These are phyloP conservation scores for Boleophthalmus pectinirostris DNA, from an alignment of 2,113 vertebrate genomes.

Conservation along the genomic window DNA sequence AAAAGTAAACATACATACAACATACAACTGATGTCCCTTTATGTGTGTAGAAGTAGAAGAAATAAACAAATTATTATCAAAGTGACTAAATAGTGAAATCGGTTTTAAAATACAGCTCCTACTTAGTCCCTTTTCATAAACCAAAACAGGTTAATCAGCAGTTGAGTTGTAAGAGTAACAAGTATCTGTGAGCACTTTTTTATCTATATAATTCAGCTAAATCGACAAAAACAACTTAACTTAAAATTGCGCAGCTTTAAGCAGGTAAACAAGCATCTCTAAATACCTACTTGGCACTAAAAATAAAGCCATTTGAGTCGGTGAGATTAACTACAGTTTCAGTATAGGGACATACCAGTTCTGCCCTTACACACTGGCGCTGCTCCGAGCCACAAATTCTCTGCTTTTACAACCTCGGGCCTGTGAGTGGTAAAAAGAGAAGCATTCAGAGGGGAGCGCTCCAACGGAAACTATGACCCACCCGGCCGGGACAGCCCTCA, in stretches of 20 bases:
- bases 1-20: too few species aligned
- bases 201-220: background rate
- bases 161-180: background rate
- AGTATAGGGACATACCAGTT: slow-evolving; percentile 26
- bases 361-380: slow-evolving; percentile 26
- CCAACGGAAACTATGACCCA: slow-evolving; percentile 61
- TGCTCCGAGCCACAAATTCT: slow-evolving; percentile 29
- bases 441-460: slow-evolving; percentile 58
- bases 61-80: too few species aligned
- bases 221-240: background rate
- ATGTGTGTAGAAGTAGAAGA: too few species aligned
- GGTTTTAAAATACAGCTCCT: background rate
- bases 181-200: background rate
- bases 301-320: slow-evolving; percentile 10
- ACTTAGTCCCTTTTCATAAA: background rate
- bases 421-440: slow-evolving; percentile 46
- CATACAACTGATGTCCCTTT: too few species aligned
- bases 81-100: background rate
- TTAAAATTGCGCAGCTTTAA: background rate
- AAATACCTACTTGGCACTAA: background rate
- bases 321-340: background rate
- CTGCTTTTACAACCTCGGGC: slow-evolving; percentile 49
- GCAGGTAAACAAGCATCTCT: background rate
- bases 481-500: slow-evolving; percentile 23
- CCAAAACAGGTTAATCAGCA: background rate